Conservation (phyloP, 35 echinoderm and acorn worm species). For the Lytechinus variegatus region DNA sequence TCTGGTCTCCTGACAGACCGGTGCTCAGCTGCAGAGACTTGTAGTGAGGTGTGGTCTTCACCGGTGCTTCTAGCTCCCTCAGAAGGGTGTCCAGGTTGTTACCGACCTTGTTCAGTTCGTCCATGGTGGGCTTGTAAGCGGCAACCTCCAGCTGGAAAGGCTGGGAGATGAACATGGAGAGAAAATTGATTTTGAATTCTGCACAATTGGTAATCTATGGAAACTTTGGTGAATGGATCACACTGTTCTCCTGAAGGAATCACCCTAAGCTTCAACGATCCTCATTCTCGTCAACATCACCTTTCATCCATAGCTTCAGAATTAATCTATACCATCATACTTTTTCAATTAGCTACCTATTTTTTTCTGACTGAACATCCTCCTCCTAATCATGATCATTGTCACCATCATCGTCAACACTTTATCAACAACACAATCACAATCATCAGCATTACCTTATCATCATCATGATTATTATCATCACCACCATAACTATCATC, state of each 20-base stretch:
- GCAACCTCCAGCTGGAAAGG: constrained; percentile 89
- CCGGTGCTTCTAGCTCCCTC: constrained; percentile 69
- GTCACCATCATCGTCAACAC: no score
- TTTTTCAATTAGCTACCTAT: no score
- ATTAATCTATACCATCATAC: no score
- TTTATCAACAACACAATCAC: no score
- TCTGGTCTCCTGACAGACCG: constrained; percentile 59
- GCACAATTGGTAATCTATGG: no score
- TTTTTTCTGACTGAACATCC: no score
- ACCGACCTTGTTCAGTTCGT: constrained; percentile 69
- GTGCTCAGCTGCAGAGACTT: constrained; percentile 76
- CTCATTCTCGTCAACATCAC: no score
- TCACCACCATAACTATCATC: neutral
- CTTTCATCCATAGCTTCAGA: no score
- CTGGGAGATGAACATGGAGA: constrained; percentile 39
- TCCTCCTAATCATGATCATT: no score
- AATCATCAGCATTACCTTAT: neutral
- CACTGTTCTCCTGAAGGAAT: no score
- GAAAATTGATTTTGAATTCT: neutral
- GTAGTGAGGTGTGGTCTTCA: constrained; percentile 78
- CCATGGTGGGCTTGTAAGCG: constrained; percentile 82
- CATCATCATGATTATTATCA: neutral
- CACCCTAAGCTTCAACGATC: no score
- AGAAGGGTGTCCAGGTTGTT: constrained; percentile 75
- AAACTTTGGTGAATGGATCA: no score